These are phyloP conservation scores for Neoaliturus tenellus DNA, from an alignment of 2,888 invertebrate species.

Conservation along the genomic window DNA sequence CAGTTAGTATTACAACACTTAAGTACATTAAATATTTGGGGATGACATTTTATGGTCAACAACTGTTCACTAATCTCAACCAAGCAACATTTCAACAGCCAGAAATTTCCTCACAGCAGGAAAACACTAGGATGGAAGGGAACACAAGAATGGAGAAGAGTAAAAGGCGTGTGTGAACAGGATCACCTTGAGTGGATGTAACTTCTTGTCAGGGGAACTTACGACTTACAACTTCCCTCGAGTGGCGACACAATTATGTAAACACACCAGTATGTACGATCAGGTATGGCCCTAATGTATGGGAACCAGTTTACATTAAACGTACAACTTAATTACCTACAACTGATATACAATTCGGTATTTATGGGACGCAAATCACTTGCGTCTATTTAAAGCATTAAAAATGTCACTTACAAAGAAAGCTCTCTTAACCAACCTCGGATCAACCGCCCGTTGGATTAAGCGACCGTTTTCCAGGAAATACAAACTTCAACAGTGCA, in stretches of 20 bases:
- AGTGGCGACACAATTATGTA: background rate
- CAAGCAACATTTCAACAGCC: no score
- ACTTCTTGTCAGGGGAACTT: constrained; percentile 11
- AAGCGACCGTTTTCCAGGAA: no score
- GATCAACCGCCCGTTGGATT: no score
- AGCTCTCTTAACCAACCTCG: no score
- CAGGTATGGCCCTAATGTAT: background rate
- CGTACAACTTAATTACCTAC: background rate
- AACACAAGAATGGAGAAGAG: background rate
- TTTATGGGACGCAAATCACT: no score
- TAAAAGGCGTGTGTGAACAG: constrained; percentile 14
- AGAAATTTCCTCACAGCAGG: background rate
- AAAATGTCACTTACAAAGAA: no score
- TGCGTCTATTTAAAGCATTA: no score
- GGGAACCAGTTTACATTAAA: background rate
- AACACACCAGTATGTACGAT: background rate
- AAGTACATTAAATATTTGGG: no score
- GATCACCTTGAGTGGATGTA: constrained; percentile 23
- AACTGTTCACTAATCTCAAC: no score
- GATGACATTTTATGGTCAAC: no score
- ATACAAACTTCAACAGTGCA: no score
- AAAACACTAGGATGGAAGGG: background rate
- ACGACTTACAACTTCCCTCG: background rate
- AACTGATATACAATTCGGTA: background rate
- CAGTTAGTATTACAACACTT: no score